phyloP scores from a whole-genome alignment of 2,797 vertebrate species.

The Fringilla coelebs region DNA sequence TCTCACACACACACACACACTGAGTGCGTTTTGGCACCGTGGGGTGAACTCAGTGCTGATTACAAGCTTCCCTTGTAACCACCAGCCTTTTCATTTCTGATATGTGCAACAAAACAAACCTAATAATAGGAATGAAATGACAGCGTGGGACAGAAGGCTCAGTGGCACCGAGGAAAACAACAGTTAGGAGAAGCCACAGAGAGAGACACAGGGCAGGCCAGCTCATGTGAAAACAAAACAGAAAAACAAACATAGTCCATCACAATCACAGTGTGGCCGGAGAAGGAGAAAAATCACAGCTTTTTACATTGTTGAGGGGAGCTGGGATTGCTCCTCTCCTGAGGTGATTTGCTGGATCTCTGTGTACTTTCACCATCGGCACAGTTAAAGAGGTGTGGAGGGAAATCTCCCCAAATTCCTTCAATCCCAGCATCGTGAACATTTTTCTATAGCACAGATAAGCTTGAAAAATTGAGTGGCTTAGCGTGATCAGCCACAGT shows the following conservation, averaged over 20 bases:
- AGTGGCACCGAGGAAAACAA: constrained; percentile 61
- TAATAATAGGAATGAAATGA: constrained; percentile 76
- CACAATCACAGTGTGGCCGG: neutral
- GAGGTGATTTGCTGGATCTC: neutral
- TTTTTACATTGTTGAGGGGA: constrained; percentile 29
- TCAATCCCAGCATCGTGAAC: neutral
- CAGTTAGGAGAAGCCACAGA: constrained; percentile 70
- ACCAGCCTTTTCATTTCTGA: constrained; percentile 75
- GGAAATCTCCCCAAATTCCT: neutral
- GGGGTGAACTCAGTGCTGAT: constrained; percentile 67
- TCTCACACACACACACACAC: neutral
- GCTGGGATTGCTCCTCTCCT: neutral
- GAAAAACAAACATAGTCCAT: constrained; percentile 26
- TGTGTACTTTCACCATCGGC: neutral
- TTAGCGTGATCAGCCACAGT: neutral
- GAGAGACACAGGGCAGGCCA: constrained; percentile 56
- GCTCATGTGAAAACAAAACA: constrained; percentile 64
- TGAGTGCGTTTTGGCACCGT: constrained; percentile 63
- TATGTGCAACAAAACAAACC: constrained; percentile 70
- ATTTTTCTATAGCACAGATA: neutral
- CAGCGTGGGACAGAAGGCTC: constrained; percentile 65
- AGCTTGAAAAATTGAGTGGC: neutral
- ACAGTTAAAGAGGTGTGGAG: neutral
- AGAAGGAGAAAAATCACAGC: constrained; percentile 46
- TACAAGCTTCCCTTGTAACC: constrained; percentile 71